Conservation (phyloP, 2,888 invertebrate genomes). For the Mellilla xanthometata region DNA sequence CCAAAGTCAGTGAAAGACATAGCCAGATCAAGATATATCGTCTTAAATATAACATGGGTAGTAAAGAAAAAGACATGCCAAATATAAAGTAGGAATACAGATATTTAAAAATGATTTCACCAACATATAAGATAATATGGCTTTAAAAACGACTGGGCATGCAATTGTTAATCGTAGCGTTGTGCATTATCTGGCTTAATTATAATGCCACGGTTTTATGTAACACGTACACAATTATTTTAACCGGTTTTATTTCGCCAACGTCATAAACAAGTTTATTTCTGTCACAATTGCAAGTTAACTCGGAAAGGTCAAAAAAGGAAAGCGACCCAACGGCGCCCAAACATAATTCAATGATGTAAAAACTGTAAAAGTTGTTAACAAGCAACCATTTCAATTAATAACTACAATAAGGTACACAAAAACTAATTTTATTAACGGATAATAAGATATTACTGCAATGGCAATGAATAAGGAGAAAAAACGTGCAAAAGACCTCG, state of each 20-base stretch:
- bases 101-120: too few relatives aligned
- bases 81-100: too few relatives aligned
- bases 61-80: too few relatives aligned
- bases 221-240: conserved; percentile 32
- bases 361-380: conserved; percentile 15
- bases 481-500: conserved; percentile 19
- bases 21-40: neutral
- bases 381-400: conserved; percentile 25
- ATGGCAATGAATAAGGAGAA: conserved; percentile 20
- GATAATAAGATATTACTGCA: conserved; percentile 19
- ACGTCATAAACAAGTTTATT: conserved; percentile 43
- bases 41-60: too few relatives aligned
- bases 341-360: conserved; percentile 21
- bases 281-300: conserved; percentile 38
- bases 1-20: neutral
- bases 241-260: conserved; percentile 40
- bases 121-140: neutral
- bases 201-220: conserved; percentile 35
- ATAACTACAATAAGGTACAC: conserved; percentile 17
- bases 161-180: conserved; percentile 10
- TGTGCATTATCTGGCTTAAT: conserved; percentile 26
- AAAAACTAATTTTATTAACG: conserved; percentile 20
- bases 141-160: conserved; percentile 3
- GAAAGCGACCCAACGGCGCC: conserved; percentile 50
- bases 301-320: conserved; percentile 66